phyloP scores from a whole-genome alignment of 2,113 vertebrate genomes.

The Pteruthius melanotis region DNA sequence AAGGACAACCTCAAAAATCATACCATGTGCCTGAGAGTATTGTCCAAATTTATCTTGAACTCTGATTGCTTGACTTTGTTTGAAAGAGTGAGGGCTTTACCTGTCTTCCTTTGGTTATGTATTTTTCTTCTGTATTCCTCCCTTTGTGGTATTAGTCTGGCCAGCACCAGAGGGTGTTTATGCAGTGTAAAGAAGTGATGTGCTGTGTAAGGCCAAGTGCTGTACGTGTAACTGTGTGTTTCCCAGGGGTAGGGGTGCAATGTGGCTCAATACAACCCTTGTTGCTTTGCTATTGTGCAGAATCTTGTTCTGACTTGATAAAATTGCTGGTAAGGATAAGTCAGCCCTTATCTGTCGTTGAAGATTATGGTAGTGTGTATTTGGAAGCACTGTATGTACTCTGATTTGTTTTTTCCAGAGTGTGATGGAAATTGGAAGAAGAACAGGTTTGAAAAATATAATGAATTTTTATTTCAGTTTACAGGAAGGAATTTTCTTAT shows the following conservation, averaged over 20 bases:
- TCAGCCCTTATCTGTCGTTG: neutral
- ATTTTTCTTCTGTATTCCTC: neutral
- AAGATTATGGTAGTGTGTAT: neutral
- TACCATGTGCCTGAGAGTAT: neutral
- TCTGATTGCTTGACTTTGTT: neutral
- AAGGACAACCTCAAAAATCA: neutral
- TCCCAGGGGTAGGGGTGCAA: neutral
- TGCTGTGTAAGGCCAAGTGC: neutral
- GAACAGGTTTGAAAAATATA: neutral
- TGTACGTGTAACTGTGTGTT: neutral
- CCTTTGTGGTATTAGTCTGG: neutral
- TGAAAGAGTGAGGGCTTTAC: neutral
- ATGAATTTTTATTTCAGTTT: neutral
- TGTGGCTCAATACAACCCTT: neutral
- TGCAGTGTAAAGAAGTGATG: neutral
- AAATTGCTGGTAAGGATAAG: neutral
- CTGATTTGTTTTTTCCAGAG: neutral
- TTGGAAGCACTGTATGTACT: neutral
- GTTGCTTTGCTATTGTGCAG: neutral
- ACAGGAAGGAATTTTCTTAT: neutral
- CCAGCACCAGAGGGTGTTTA: neutral
- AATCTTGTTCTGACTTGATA: neutral
- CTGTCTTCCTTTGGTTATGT: neutral
- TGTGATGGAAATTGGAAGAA: neutral
- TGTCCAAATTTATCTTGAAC: neutral